Base-by-base conservation (phyloP, 2,113 vertebrate genomes). In the Capreolus pygargus region DNA sequence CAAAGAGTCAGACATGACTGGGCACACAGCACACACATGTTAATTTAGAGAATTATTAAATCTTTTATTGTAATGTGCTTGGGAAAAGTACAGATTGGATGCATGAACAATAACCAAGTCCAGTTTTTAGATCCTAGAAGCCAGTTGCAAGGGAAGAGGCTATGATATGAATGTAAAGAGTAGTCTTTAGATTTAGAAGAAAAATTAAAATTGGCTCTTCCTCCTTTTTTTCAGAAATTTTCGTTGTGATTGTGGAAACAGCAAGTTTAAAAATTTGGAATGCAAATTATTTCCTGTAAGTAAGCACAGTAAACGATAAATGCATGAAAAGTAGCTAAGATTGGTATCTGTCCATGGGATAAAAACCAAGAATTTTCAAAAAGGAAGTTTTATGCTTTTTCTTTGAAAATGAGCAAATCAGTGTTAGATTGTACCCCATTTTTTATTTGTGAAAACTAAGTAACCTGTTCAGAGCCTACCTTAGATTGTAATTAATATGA, bases 181-280 rank as follows among this genome's bases (percentile, higher is more conserved):
- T 28, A 89, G 50, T 76, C 10, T 25, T 98, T 90, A 54, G 0
- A n/a, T 52, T 95, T 61, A 36, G 57, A 92, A 55, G 39, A 92
- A 86, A 99, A 97, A 79, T 98, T 98, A 98, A 98, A 81, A 85
- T 21, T 11, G 6, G 5, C 45, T 61, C 30, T 74, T 96, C 87
- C 70, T 92, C 25, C 54, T 96, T 84, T 87, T 85, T 98, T 97
- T 17, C 91, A 99, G 99, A 98, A 99, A 99, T 98, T 99, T 99
- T 97, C 98, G 99, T 88, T 99, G 99, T 94, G 99, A 99, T 97
- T 99, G 99, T 99, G 99, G 99, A 92, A 99, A 99, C 91, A 97
- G 98, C 98, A 99, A 99, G 91, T 99, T 99, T 98, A 99, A 99
- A 95, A 99, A 99, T 87, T 98, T 99, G 97, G 98, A 99, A 96